phyloP scores from a whole-genome alignment of 2,888 invertebrate genomes.

The Pedicia rivosa region DNA sequence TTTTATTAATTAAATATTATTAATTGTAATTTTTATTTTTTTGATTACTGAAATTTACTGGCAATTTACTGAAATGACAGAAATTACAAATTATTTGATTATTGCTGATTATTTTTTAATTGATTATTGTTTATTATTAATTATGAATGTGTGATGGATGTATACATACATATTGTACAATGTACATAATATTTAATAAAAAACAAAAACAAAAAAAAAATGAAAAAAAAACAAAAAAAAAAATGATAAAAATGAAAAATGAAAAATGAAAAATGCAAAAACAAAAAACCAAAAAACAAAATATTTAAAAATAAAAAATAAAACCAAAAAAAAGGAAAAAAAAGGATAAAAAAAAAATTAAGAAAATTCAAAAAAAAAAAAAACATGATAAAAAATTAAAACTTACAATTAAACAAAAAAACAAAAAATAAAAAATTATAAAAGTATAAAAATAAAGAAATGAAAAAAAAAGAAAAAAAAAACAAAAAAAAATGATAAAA shows the following conservation, averaged over 20 bases:
- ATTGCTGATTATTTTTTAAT: too few relatives aligned
- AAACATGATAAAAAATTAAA: too few relatives aligned
- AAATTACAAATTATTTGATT: too few relatives aligned
- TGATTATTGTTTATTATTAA: too few relatives aligned
- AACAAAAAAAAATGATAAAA: conserved; percentile 7
- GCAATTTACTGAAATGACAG: too few relatives aligned
- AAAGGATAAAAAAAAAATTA: conserved; percentile 2
- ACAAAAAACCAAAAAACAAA: not conserved
- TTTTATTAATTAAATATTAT: too few relatives aligned
- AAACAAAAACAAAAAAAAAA: conserved; percentile 6
- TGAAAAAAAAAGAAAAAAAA: conserved; percentile 5
- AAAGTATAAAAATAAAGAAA: conserved; percentile 2
- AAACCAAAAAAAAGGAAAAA: conserved; percentile 3
- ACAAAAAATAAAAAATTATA: not conserved
- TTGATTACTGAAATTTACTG: too few relatives aligned
- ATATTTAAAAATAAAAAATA: not conserved
- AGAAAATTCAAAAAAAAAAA: not conserved
- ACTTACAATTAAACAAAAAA: too few relatives aligned
- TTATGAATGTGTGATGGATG: conserved; percentile 46
- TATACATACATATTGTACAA: conserved; percentile 39
- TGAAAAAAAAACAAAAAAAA: conserved; percentile 2
- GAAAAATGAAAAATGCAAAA: not conserved
- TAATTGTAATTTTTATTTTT: too few relatives aligned
- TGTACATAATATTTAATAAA: conserved; percentile 5
- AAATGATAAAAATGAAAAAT: not conserved